These are phyloP conservation scores for Aphodius sticticus DNA, from an alignment of 2,888 invertebrate genomes.

Conservation along the genomic window DNA sequence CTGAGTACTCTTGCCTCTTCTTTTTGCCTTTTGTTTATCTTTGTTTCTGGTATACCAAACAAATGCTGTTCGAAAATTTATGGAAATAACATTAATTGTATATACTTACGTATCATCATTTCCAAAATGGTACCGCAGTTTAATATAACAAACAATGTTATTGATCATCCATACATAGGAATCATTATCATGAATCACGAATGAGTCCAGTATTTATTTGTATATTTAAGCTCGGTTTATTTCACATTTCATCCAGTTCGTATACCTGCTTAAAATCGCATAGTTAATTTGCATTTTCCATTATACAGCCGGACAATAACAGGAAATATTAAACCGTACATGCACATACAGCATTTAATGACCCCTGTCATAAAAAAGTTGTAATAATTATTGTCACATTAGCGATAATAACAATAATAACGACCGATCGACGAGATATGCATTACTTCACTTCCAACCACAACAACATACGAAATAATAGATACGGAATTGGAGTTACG, in stretches of 20 bases:
- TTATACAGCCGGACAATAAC: neutral
- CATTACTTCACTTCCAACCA: neutral
- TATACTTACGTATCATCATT: no score
- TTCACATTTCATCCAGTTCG: neutral
- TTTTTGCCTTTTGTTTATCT: no score
- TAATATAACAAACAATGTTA: no score
- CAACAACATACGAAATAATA: neutral
- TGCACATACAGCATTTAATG: neutral
- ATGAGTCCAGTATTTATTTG: neutral
- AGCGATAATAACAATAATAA: neutral
- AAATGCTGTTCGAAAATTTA: no score
- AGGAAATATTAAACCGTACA: neutral
- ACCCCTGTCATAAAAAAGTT: neutral
- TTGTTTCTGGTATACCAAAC: no score
- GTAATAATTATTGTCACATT: slow-evolving; percentile 4
- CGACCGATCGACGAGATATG: neutral
- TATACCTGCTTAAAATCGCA: neutral
- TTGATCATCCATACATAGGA: no score
- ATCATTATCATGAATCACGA: no score
- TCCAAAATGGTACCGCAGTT: no score
- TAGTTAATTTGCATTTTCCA: neutral
- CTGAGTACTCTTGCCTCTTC: no score
- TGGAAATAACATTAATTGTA: no score
- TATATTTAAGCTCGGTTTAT: neutral
- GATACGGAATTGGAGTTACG: neutral